Evolutionary conservation across 2,797 vertebrate genomes (phyloP).

Genomic region (Hozukius guyotensis): DNA sequence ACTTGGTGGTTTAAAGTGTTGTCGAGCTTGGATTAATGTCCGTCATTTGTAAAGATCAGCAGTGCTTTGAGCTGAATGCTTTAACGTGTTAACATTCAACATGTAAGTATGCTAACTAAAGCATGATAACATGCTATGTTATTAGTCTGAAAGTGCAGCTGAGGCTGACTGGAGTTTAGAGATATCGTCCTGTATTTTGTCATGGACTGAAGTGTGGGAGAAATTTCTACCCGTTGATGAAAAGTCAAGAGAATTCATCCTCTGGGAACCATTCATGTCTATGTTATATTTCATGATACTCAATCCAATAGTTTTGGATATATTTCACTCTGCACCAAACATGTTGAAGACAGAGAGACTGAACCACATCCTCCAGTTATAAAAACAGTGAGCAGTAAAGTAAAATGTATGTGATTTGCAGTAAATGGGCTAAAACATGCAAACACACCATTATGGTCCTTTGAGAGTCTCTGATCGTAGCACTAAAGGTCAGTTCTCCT

Average conservation of each 20-base stretch:
- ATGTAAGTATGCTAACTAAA: background rate
- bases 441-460: constrained; percentile 8
- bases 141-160: background rate
- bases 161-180: background rate
- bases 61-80: background rate
- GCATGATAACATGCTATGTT: background rate
- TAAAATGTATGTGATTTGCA: constrained; percentile 20
- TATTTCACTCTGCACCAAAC: background rate
- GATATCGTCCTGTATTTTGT: background rate
- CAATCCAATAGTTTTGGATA: background rate
- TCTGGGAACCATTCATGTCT: background rate
- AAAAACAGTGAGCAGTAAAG: background rate
- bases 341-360: background rate
- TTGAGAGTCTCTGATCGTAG: constrained; percentile 27
- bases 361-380: background rate
- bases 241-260: background rate
- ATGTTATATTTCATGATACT: background rate
- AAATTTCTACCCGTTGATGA: background rate
- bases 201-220: background rate
- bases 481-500: constrained; percentile 37
- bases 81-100: background rate
- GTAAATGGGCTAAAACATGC: constrained; percentile 43
- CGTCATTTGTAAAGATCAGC: background rate
- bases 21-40: background rate
- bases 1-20: background rate